Base-by-base conservation (phyloP, 2,797 vertebrate genomes). In the Delichon dasypus region DNA sequence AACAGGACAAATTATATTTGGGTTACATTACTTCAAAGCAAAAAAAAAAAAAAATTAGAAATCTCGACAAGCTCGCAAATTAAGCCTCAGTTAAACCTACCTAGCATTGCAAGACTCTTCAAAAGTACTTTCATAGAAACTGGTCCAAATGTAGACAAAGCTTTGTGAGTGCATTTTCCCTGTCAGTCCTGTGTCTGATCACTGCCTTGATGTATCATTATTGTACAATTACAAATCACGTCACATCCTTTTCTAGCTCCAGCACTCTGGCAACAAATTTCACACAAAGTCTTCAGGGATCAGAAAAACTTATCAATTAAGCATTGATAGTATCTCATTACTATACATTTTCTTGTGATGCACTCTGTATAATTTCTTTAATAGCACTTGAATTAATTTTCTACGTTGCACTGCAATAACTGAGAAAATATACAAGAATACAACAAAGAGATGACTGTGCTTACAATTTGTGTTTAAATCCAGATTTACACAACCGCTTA, bases 141-240 rank as follows among this genome's bases (percentile, higher is more conserved):
- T 64, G 55, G 48, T 60, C 48, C 47, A 65, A 85, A 82, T 7
- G 32, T 3, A 64, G 51, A 71, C 34, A 61, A 55, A 53, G 17
- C n/a, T 71, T 91, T 32, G 25, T 20, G 15, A 92, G 32, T 32
- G 48, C 34, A 44, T 77, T n/a, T 70, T 54, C 16, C 57, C 30
- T 36, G 14, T 13, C 40, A 85, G 54, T 32, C 23, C 32, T 64
- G 25, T 34, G 65, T 77, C 48, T 29, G 53, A 80, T 67, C 42
- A 7, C 29, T 74, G 30, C 29, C 34, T 9, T 34, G 36, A 68
- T 70, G 11, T 11, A 50, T 5, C 36, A 30, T 9, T 17, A 75
- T 3, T 0, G 1, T 34, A 72, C 58, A 48, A 60, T 0, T 55
- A 29, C 66, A n/a, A 44, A 30, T 40, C 4, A 0, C 11, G 15